Evolutionary conservation across 2,797 vertebrate genomes (phyloP), one percentile per base, ranked within the genome.

Genomic region (Hippopotamyrus pictus): DNA sequence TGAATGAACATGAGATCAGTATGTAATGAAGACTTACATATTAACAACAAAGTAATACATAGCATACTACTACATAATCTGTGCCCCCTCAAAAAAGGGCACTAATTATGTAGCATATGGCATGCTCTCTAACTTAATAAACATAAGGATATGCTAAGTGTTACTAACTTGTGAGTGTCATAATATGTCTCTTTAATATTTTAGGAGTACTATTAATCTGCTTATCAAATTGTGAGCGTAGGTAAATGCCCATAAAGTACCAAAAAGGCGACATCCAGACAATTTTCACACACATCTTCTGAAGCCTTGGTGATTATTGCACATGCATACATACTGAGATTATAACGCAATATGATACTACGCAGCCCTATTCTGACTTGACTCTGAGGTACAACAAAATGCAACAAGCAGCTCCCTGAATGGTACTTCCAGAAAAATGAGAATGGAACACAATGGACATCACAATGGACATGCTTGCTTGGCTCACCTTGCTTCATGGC

Each of bases 401-500:
- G 29, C 65, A 73, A 73, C 29, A 14, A 37, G 29, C 29, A 73
- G 2, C 65, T 73, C 29, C 65, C 29, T 2, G 29, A 73, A 12
- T 73, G 29, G 11, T 37, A 73, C 65, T 37, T 37, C 29, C 65
- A 73, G 65, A 14, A 73, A 73, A 73, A 37, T 73, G 65, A 59
- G n/a, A 59, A 59, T 59, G 54, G 54, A 11, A 59, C 29, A 33
- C 29, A 33, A 50, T 50, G 50, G 50, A 51, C 50, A 51, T 51
- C 25, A 79, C 1, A 79, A 79, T n/a, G 19, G 17, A 19, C 19
- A 5, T 5, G 8, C 12, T 33, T 76, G 19, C 14, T 73, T 29
- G 22, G 5, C 91, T 93, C 76, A 98, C 98, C 97, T 96, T 98
- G 98, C 91, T 98, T 99, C 98, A 99, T 97, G 50, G 94, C 94